Conservation (phyloP, 2,888 invertebrate genomes). For the Norana najaformis region DNA sequence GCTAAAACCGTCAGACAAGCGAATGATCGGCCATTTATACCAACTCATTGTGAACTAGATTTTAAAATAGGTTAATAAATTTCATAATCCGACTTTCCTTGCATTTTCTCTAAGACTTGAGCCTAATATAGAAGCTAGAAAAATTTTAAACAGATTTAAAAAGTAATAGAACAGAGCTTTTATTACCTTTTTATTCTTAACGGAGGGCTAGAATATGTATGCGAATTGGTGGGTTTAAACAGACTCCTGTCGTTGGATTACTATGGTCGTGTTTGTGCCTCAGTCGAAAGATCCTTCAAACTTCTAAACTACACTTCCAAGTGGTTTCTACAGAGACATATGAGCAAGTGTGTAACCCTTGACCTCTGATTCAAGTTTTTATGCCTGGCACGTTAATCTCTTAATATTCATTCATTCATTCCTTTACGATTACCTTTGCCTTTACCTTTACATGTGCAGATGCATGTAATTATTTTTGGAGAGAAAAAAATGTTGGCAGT, state of each 20-base stretch:
- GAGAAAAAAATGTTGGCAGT: too few species aligned
- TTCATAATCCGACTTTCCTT: background rate
- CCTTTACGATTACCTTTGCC: too few species aligned
- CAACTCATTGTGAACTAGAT: background rate
- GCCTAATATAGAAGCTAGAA: background rate
- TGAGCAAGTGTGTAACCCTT: background rate
- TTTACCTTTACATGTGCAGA: too few species aligned
- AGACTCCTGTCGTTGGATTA: background rate
- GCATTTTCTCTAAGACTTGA: background rate
- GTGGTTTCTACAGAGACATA: background rate
- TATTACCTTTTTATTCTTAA: too few species aligned
- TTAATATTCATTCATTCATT: too few species aligned
- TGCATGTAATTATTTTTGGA: too few species aligned
- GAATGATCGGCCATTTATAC: slow-evolving; percentile 13
- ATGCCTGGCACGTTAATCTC: too few species aligned
- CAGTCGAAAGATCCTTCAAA: background rate
- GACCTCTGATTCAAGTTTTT: too few species aligned
- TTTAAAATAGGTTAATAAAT: background rate
- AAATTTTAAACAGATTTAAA: background rate
- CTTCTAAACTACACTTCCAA: background rate
- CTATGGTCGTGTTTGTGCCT: background rate
- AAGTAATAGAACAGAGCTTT: background rate
- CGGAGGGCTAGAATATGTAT: background rate
- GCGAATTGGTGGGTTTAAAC: background rate
- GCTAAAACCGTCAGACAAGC: background rate